A percentile compares a stretch with the other conserved stretches of the same genome.
These are phyloP conservation scores for Pseudochirops corinnae DNA, from an alignment of 2,797 vertebrate species.

Conservation along the genomic window DNA sequence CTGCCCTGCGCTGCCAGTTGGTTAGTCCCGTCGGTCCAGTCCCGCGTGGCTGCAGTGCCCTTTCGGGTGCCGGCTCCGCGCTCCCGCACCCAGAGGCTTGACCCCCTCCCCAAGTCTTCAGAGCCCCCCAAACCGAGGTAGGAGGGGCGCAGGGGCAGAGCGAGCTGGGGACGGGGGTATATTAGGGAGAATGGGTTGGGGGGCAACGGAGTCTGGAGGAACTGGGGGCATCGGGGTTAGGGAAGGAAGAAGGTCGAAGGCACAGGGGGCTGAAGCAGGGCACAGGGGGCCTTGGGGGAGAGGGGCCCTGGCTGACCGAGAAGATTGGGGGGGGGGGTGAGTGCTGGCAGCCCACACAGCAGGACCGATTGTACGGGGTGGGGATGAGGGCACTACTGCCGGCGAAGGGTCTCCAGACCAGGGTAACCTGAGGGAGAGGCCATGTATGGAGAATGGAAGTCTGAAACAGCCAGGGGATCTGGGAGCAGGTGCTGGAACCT, in stretches of 20 bases:
- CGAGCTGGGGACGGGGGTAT: neutral
- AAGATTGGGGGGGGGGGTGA: neutral
- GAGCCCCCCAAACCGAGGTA: constrained; percentile 16
- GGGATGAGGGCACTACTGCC: neutral
- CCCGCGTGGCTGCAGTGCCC: neutral
- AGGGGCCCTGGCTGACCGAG: neutral
- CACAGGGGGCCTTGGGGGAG: constrained; percentile 7
- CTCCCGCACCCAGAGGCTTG: neutral
- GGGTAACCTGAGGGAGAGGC: neutral
- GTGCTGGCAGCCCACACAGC: neutral
- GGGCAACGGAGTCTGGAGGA: neutral
- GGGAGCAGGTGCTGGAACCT: neutral
- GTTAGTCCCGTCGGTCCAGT: neutral
- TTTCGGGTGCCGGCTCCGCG: neutral
- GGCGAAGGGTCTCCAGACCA: neutral
- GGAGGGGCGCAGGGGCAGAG: neutral
- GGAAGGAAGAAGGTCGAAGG: neutral
- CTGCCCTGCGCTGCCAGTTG: neutral
- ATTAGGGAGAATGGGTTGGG: neutral
- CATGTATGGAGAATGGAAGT: neutral
- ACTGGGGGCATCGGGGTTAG: neutral
- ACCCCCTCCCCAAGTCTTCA: neutral
- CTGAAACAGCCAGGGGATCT: neutral
- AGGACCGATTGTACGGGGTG: neutral
- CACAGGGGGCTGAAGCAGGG: neutral